Conservation (phyloP, 2,113 vertebrate genomes). For the Nycticorax nycticorax region DNA sequence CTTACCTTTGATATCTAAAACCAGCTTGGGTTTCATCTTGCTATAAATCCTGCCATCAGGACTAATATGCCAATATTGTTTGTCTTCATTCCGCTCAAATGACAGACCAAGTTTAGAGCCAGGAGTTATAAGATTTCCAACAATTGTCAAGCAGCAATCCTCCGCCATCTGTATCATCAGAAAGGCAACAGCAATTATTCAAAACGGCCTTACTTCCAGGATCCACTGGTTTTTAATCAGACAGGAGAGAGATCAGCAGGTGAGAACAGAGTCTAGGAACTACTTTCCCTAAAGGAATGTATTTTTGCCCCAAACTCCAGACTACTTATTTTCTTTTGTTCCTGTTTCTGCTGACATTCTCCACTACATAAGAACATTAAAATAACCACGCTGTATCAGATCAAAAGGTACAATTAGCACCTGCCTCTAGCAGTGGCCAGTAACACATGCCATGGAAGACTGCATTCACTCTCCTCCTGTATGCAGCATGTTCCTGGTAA, state of each 20-base stretch:
- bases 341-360: background rate
- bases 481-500: background rate
- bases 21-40: constrained; percentile 86
- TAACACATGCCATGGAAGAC: background rate
- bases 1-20: constrained; percentile 97
- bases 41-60: constrained; percentile 85
- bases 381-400: background rate
- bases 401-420: background rate
- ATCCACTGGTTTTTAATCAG: background rate
- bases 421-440: background rate
- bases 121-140: constrained; percentile 85
- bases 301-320: background rate
- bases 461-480: background rate
- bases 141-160: constrained; percentile 87
- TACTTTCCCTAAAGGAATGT: background rate
- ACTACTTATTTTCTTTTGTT: background rate
- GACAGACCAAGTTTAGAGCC: constrained; percentile 88
- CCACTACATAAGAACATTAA: background rate
- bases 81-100: constrained; percentile 79
- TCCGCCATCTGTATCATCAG: constrained; percentile 81
- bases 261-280: background rate
- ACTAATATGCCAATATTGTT: constrained; percentile 88
- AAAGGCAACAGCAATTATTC: constrained; percentile 20
- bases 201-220: background rate
- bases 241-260: background rate